Percentiles rank a stretch among this genome's conserved stretches.
Evolutionary conservation across 2,797 vertebrate species (phyloP).

Genomic region (Alcedo atthis): DNA sequence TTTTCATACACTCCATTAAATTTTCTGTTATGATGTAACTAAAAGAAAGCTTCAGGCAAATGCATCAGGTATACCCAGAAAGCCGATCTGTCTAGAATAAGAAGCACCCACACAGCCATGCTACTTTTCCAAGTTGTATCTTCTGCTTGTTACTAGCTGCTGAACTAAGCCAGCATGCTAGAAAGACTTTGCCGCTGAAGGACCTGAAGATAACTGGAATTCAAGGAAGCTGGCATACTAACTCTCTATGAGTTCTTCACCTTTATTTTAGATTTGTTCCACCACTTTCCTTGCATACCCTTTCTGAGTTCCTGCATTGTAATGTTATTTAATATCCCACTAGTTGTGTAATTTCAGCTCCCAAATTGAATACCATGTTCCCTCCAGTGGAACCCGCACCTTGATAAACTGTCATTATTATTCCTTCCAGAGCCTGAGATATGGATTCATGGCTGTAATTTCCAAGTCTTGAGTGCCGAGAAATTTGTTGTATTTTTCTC

Average conservation of each 20-base stretch:
- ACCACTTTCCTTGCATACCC: constrained; percentile 13
- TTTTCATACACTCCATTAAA: neutral
- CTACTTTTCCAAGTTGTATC: neutral
- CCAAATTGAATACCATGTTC: constrained; percentile 73
- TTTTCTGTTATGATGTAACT: neutral
- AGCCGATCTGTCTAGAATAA: neutral
- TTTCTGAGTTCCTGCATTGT: constrained; percentile 44
- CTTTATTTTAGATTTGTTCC: constrained; percentile 38
- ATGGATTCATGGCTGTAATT: constrained; percentile 74
- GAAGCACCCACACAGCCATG: accelerated
- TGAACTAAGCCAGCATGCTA: neutral
- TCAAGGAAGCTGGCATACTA: neutral
- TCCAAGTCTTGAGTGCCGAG: constrained; percentile 61
- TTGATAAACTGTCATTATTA: constrained; percentile 82
- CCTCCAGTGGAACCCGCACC: constrained; percentile 68
- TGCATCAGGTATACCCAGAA: neutral
- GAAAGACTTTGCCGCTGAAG: neutral
- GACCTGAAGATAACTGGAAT: neutral
- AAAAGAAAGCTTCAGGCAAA: neutral
- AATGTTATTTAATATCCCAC: constrained; percentile 73
- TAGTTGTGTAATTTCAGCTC: constrained; percentile 70
- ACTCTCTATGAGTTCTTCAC: neutral
- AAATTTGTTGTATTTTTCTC: constrained; percentile 73
- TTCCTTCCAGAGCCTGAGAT: constrained; percentile 74
- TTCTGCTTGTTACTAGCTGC: neutral